Conservation (phyloP, 1,140 invertebrate species). For the Hesperophylax magnus region DNA sequence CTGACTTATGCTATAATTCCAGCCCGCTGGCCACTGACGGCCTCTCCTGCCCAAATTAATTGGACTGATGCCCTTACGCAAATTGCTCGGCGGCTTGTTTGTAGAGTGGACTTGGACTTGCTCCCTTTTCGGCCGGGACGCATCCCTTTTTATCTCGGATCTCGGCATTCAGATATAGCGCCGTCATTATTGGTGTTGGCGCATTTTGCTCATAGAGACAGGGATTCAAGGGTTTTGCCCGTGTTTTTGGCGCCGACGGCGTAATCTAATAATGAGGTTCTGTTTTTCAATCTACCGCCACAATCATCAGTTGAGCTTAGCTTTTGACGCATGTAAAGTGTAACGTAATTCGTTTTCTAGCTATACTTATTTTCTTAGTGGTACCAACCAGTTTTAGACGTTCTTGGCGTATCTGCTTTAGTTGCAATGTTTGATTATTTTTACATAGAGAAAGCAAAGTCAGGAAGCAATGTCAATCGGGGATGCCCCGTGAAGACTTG, state of each 20-base stretch:
- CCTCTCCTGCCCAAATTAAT: slow-evolving; percentile 48
- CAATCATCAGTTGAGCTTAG: too few species aligned
- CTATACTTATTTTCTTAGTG: too few species aligned
- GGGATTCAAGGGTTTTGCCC: not conserved
- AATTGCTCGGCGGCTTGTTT: slow-evolving; percentile 47
- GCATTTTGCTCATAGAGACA: not conserved
- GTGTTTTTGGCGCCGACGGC: not conserved
- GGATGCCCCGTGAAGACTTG: too few species aligned
- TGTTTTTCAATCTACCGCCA: too few species aligned
- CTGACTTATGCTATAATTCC: not conserved
- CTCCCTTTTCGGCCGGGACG: not conserved
- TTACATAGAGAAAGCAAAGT: too few species aligned
- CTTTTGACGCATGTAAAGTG: too few species aligned
- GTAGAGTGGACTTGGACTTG: slow-evolving; percentile 25
- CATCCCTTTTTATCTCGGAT: slow-evolving; percentile 35
- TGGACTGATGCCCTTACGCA: slow-evolving; percentile 50
- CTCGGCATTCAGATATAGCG: slow-evolving; percentile 20
- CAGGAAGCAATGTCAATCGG: too few species aligned
- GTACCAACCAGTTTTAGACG: too few species aligned
- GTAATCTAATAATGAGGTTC: too few species aligned
- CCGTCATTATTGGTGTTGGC: slow-evolving; percentile 10
- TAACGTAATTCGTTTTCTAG: too few species aligned
- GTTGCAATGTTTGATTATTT: too few species aligned
- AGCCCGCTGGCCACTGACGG: slow-evolving; percentile 17
- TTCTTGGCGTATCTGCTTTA: too few species aligned